These are phyloP conservation scores for Junonia oenone DNA, from an alignment of 2,888 invertebrate genomes.

Conservation along the genomic window DNA sequence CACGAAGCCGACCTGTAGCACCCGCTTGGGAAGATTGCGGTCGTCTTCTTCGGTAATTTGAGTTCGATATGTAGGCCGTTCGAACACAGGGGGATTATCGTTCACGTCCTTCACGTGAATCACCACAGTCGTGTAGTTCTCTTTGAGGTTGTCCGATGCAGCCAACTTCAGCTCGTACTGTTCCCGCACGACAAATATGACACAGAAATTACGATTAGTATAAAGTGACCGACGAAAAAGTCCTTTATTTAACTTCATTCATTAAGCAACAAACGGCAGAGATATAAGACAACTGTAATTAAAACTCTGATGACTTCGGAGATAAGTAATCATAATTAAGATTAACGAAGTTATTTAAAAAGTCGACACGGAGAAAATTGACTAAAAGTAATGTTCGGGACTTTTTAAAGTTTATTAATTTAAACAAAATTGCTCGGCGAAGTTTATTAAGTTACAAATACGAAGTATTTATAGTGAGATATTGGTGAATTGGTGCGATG, in stretches of 20 bases:
- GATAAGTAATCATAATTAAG: slow-evolving; percentile 39
- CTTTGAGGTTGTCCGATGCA: slow-evolving; percentile 97
- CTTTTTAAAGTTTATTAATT: slow-evolving; percentile 5
- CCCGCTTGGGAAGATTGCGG: slow-evolving; percentile 94
- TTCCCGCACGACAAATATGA: slow-evolving; percentile 38
- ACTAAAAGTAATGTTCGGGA: slow-evolving; percentile 14
- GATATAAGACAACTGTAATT: slow-evolving; percentile 21
- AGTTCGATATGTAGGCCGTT: slow-evolving; percentile 94
- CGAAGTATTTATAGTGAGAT: not conserved
- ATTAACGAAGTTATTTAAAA: slow-evolving; percentile 47
- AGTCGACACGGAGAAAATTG: slow-evolving; percentile 21
- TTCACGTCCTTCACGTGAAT: slow-evolving; percentile 98
- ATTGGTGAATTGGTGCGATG: slow-evolving; percentile 18
- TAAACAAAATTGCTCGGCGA: not conserved
- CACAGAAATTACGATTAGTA: slow-evolving; percentile 11
- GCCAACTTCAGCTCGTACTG: slow-evolving; percentile 96
- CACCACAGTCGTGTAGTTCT: slow-evolving; percentile 97
- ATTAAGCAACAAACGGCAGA: not conserved
- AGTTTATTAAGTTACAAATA: not conserved
- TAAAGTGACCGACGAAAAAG: not conserved
- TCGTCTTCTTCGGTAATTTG: slow-evolving; percentile 98
- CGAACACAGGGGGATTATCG: slow-evolving; percentile 98
- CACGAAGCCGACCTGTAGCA: slow-evolving; percentile 86
- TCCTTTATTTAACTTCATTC: not conserved
- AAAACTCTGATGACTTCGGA: slow-evolving; percentile 40